These are phyloP conservation scores for Rhopalosiphum maidis DNA, from an alignment of 1,140 invertebrate genomes.

Conservation along the genomic window DNA sequence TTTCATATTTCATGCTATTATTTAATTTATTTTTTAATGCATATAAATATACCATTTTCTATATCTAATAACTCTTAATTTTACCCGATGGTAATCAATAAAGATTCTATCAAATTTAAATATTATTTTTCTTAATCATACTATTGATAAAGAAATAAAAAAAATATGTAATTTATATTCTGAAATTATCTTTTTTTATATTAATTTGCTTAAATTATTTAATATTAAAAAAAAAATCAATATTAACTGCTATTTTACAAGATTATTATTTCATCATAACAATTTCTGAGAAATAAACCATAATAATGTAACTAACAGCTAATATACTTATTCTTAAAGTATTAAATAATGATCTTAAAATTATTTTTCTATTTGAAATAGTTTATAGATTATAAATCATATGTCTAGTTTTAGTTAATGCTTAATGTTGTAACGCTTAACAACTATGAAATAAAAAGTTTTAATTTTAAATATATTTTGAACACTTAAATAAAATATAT, in stretches of 20 bases:
- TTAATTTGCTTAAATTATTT: background rate
- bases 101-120: background rate
- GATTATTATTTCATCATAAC: background rate
- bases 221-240: background rate
- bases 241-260: background rate
- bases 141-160: background rate
- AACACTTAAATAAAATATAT: background rate
- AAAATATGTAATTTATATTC: background rate
- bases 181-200: background rate
- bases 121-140: background rate
- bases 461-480: background rate
- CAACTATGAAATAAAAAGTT: slow-evolving; percentile 3
- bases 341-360: background rate
- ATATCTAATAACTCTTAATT: background rate
- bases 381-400: background rate
- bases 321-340: background rate
- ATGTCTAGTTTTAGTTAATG: background rate
- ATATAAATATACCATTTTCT: background rate
- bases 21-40: background rate
- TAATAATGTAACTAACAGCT: background rate
- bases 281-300: background rate
- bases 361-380: background rate
- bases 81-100: background rate
- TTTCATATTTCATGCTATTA: background rate
- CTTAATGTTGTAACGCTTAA: background rate